phyloP scores from a whole-genome alignment of 1,140 invertebrate species.

The Gryon sp. region DNA sequence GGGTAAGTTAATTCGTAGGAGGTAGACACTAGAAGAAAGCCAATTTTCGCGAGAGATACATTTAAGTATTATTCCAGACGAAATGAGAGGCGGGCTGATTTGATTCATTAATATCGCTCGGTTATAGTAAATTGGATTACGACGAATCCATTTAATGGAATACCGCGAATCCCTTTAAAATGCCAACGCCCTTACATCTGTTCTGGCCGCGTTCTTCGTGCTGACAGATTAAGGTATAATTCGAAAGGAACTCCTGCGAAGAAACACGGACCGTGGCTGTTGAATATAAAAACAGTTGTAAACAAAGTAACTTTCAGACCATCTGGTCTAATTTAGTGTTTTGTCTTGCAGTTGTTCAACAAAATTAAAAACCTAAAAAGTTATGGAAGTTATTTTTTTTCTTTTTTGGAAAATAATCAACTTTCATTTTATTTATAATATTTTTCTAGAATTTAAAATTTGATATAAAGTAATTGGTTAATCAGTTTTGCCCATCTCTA shows the following conservation, averaged over 20 bases:
- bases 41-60: conserved; percentile 61
- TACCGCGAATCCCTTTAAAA: conserved; percentile 60
- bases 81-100: conserved; percentile 59
- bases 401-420: too few species aligned
- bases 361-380: too few species aligned
- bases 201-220: conserved; percentile 46
- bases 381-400: too few species aligned
- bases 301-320: conserved; percentile 10
- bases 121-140: conserved; percentile 73
- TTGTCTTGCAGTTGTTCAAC: not conserved
- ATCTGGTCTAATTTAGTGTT: conserved; percentile 34
- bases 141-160: conserved; percentile 69
- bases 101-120: conserved; percentile 73
- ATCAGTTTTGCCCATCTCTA: too few species aligned
- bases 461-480: too few species aligned
- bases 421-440: too few species aligned
- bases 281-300: conserved; percentile 51
- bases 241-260: conserved; percentile 21
- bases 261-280: not conserved
- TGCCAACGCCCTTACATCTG: conserved; percentile 38
- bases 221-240: conserved; percentile 66
- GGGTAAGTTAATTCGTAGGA: conserved; percentile 22
- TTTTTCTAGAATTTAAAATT: too few species aligned
- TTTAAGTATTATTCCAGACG: conserved; percentile 70
- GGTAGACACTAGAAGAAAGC: not conserved